phyloP scores from a whole-genome alignment of 2,113 vertebrate genomes.

The Panthera leo region DNA sequence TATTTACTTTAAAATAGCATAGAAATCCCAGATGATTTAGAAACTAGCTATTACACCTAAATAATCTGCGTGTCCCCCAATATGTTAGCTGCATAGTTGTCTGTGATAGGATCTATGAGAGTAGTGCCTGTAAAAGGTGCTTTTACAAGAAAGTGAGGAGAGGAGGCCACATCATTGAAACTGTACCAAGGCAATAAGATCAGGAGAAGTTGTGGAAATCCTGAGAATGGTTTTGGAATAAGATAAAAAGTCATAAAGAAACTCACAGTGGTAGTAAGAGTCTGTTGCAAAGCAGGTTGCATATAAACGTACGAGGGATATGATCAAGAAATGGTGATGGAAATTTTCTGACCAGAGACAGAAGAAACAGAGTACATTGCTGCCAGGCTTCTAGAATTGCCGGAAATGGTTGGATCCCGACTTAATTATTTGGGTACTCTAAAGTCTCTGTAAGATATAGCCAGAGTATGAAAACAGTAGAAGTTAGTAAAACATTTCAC shows the following conservation, averaged over 20 bases:
- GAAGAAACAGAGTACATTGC: neutral
- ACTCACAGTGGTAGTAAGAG: neutral
- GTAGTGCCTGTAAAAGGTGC: fast-evolving
- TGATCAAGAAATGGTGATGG: neutral
- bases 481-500: neutral
- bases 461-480: neutral
- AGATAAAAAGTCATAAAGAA: neutral
- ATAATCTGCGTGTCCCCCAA: neutral
- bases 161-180: neutral
- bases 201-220: neutral
- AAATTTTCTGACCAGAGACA: neutral
- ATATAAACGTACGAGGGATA: neutral
- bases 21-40: neutral
- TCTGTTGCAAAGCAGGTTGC: neutral
- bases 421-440: neutral
- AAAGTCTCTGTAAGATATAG: neutral
- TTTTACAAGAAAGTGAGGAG: neutral
- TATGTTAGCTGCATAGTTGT: neutral
- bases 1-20: neutral
- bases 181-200: neutral
- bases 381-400: neutral
- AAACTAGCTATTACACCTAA: neutral
- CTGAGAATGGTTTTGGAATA: neutral
- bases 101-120: neutral
- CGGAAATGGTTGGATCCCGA: neutral